Evolutionary conservation across 2,113 vertebrate genomes (phyloP).

Genomic region (Galbula dea): DNA sequence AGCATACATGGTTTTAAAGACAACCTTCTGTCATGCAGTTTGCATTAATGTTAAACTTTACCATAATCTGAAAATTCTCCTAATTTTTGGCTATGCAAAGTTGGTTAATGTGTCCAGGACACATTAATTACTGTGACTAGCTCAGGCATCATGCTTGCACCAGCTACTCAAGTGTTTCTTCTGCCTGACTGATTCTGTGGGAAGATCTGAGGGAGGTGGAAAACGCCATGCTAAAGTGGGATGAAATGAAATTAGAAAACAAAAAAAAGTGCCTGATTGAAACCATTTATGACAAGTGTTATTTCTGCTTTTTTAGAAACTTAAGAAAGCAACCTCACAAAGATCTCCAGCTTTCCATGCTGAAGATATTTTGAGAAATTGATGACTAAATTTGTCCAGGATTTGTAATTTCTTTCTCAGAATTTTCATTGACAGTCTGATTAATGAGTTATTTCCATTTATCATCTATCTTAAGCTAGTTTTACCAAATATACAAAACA

Average conservation of each 20-base stretch:
- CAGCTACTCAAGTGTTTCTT: neutral
- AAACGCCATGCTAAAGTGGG: neutral
- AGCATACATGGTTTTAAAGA: neutral
- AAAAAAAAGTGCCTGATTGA: neutral
- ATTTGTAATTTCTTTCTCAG: slow-evolving; percentile 68
- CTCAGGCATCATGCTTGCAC: neutral
- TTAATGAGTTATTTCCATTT: slow-evolving; percentile 59
- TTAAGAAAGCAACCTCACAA: neutral
- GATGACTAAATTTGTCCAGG: slow-evolving; percentile 68
- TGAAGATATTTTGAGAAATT: slow-evolving; percentile 36
- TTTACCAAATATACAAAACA: slow-evolving; percentile 5
- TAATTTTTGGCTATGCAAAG: neutral
- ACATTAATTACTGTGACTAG: neutral
- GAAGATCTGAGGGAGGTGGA: slow-evolving; percentile 26
- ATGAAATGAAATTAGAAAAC: slow-evolving; percentile 52
- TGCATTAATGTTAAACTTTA: neutral
- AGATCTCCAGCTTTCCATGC: slow-evolving; percentile 25
- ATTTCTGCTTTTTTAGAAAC: slow-evolving; percentile 39
- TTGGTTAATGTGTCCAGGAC: neutral
- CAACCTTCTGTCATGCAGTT: neutral
- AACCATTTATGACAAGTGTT: neutral
- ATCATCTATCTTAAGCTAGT: neutral
- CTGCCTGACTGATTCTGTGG: neutral
- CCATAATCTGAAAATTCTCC: neutral
- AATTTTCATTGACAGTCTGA: slow-evolving; percentile 70